Evolutionary conservation across 2,797 vertebrate species (phyloP).

Genomic region (Acrossocheilus fasciatus): DNA sequence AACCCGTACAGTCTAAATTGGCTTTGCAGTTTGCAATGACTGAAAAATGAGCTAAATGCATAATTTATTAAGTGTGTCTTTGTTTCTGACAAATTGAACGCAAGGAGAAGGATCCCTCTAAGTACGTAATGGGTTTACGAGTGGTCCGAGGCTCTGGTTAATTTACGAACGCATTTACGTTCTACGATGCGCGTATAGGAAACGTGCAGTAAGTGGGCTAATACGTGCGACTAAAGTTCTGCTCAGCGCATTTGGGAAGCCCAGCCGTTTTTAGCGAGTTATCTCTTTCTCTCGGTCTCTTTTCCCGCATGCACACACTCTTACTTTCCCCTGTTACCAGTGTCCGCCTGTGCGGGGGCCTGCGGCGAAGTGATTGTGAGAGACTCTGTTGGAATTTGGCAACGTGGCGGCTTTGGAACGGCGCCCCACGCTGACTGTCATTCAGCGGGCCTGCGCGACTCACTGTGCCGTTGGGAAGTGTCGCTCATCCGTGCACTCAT

Average conservation of each 20-base stretch:
- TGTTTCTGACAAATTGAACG: slow-evolving; percentile 10
- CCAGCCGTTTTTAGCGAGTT: slow-evolving; percentile 28
- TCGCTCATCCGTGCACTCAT: slow-evolving; percentile 97
- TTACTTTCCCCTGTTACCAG: slow-evolving; percentile 36
- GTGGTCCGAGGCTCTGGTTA: neutral
- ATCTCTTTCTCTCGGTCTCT: slow-evolving; percentile 37
- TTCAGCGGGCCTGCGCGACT: slow-evolving; percentile 88
- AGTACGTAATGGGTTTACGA: neutral
- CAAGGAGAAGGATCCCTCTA: neutral
- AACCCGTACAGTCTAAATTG: neutral
- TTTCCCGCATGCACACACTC: slow-evolving; percentile 3
- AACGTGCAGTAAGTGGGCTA: neutral
- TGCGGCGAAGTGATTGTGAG: slow-evolving; percentile 94
- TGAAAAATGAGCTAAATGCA: neutral
- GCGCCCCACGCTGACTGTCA: slow-evolving; percentile 95
- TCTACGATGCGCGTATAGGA: neutral
- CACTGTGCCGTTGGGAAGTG: slow-evolving; percentile 95
- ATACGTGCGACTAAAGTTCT: neutral
- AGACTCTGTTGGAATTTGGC: slow-evolving; percentile 98
- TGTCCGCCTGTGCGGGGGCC: slow-evolving; percentile 79
- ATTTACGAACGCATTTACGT: neutral
- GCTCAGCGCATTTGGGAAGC: neutral
- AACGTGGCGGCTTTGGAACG: slow-evolving; percentile 88
- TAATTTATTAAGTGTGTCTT: neutral
- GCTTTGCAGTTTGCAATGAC: neutral